Evolutionary conservation across 2,113 vertebrate genomes (phyloP).

Genomic region (Psittacara wagleri): DNA sequence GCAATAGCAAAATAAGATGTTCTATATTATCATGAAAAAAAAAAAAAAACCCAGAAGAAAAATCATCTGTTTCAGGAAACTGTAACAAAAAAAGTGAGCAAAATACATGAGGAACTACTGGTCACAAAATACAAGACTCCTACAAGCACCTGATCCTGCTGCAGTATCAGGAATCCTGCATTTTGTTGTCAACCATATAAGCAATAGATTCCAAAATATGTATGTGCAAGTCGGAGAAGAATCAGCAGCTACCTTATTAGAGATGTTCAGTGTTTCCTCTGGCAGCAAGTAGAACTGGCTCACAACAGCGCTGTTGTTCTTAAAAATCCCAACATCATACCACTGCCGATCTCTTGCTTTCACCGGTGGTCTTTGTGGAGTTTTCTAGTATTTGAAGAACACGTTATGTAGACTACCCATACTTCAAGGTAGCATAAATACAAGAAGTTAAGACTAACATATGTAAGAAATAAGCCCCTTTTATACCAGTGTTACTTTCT

Average conservation of each 20-base stretch:
- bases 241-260: slow-evolving; percentile 70
- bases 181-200: not conserved
- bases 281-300: slow-evolving; percentile 88
- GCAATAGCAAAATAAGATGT: not conserved
- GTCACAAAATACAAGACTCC: not conserved
- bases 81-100: not conserved
- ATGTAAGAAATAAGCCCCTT: not conserved
- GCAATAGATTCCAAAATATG: not conserved
- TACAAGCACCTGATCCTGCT: not conserved
- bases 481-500: not conserved
- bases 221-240: not conserved
- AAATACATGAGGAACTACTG: not conserved
- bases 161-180: not conserved
- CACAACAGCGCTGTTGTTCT: slow-evolving; percentile 87
- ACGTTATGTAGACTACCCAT: slow-evolving; percentile 9
- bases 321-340: slow-evolving; percentile 95
- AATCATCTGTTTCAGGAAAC: not conserved
- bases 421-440: not conserved
- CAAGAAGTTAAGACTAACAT: not conserved
- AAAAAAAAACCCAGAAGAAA: not conserved
- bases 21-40: not conserved
- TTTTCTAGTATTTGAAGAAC: slow-evolving; percentile 73
- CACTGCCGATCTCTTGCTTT: slow-evolving; percentile 79
- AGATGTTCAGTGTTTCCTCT: slow-evolving; percentile 72
- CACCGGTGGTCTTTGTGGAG: slow-evolving; percentile 34